A percentile compares a stretch with the other conserved stretches of the same genome.
Evolutionary conservation across 2,113 vertebrate genomes (phyloP).

Genomic region (Meleagris gallopavo): DNA sequence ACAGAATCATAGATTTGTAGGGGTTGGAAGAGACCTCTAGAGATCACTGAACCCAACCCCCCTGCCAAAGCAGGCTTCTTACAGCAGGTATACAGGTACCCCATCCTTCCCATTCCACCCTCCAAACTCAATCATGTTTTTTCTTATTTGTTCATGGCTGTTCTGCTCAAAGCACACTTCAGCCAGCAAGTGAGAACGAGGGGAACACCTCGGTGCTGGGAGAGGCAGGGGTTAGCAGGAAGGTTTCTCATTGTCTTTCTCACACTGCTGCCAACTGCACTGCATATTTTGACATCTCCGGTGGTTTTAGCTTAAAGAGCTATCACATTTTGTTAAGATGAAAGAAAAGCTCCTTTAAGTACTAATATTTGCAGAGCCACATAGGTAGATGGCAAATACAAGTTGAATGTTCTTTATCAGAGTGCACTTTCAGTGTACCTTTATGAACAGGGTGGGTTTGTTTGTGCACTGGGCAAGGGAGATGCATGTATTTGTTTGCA

Average conservation of each 20-base stretch:
- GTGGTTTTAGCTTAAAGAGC: slow-evolving; percentile 11
- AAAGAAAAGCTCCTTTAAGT: not conserved
- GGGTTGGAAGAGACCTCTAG: too few species aligned
- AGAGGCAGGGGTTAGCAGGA: not conserved
- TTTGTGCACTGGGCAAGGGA: not conserved
- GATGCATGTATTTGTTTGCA: not conserved
- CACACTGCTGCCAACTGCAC: rapidly evolving
- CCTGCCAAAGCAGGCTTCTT: too few species aligned
- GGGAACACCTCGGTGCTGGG: not conserved
- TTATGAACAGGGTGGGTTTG: not conserved
- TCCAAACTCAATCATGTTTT: rapidly evolving
- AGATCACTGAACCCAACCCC: too few species aligned
- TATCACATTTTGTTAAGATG: not conserved
- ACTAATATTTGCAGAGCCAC: not conserved
- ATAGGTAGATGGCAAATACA: not conserved
- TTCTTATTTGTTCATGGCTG: not conserved
- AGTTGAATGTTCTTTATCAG: not conserved
- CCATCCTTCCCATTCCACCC: not conserved
- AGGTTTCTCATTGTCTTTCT: not conserved
- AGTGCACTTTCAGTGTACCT: slow-evolving; percentile 1
- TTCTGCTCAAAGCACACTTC: not conserved
- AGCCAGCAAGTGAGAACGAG: not conserved
- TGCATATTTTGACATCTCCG: not conserved
- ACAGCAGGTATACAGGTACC: too few species aligned
- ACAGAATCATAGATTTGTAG: too few species aligned